These are phyloP conservation scores for Steinernema feltiae DNA, from an alignment of 1,140 invertebrate species.

Conservation along the genomic window DNA sequence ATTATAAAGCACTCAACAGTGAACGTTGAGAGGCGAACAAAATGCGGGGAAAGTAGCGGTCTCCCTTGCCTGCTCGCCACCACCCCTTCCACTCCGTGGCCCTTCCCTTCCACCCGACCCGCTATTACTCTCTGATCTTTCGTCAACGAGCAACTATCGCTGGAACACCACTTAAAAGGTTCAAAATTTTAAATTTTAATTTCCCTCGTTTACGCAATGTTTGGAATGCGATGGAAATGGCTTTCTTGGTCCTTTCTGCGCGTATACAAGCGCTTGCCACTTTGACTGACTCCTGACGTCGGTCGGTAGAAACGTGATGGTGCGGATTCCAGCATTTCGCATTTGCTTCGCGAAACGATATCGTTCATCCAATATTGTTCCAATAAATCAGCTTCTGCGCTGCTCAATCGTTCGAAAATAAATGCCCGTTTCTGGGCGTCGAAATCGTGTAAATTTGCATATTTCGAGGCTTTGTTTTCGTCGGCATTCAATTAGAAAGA, in stretches of 20 bases:
- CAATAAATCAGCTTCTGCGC: slow-evolving; percentile 1
- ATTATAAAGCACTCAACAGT: slow-evolving; percentile 13
- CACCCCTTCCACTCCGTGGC: background rate
- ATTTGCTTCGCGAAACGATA: background rate
- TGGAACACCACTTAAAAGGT: background rate
- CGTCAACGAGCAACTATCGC: background rate
- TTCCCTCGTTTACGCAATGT: too few species aligned
- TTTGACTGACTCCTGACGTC: too few species aligned
- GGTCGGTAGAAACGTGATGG: too few species aligned
- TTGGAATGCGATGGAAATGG: too few species aligned
- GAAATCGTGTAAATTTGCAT: background rate
- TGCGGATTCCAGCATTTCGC: too few species aligned
- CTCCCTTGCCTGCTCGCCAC: background rate
- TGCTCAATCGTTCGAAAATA: background rate
- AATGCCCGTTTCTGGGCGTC: background rate
- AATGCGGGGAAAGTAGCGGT: slow-evolving; percentile 7
- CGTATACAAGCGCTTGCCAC: too few species aligned
- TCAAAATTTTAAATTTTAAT: too few species aligned
- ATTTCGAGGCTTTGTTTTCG: background rate
- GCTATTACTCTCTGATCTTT: slow-evolving; percentile 9
- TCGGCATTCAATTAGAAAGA: background rate
- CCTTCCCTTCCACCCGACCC: background rate
- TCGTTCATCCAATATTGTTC: slow-evolving; percentile 2
- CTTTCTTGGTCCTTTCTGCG: too few species aligned
- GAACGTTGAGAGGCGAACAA: background rate